These are phyloP conservation scores for Antheraea assamensis DNA, from an alignment of 2,888 invertebrate species.

Conservation along the genomic window DNA sequence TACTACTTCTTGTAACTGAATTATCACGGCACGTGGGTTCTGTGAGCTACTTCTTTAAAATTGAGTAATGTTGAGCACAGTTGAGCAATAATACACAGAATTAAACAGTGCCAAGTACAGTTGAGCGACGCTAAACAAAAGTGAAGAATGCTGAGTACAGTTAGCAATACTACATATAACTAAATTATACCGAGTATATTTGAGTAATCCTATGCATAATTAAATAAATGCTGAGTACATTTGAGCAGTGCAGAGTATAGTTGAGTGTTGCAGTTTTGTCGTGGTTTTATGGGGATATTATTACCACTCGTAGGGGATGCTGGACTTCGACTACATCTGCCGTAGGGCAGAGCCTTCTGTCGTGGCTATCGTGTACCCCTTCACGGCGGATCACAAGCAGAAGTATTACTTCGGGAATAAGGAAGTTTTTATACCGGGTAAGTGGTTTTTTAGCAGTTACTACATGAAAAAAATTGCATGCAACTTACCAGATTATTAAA, in stretches of 20 bases:
- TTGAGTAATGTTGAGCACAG: no score
- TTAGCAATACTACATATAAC: no score
- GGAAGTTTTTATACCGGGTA: constrained; percentile 93
- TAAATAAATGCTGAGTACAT: not conserved
- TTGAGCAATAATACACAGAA: no score
- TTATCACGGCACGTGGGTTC: no score
- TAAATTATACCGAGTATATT: no score
- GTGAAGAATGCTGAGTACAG: no score
- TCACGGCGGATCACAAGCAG: constrained; percentile 99
- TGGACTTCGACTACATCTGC: constrained; percentile 98
- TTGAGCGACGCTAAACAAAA: no score
- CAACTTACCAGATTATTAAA: not conserved
- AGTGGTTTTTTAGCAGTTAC: constrained; percentile 36
- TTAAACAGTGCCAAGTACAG: no score
- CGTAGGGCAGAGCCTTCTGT: constrained; percentile 94
- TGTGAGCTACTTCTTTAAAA: no score
- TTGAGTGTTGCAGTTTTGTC: not conserved
- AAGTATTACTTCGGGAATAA: constrained; percentile 99
- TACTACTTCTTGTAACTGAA: no score
- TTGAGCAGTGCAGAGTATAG: not conserved
- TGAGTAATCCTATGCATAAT: no score
- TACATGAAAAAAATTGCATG: not conserved
- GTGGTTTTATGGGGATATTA: not conserved
- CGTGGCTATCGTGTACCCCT: constrained; percentile 98
- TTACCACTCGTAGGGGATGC: constrained; percentile 86